Percentiles rank a stretch among this genome's conserved stretches.
These are phyloP conservation scores for Colletes latitarsis DNA, from an alignment of 1,140 invertebrate genomes.

Conservation along the genomic window DNA sequence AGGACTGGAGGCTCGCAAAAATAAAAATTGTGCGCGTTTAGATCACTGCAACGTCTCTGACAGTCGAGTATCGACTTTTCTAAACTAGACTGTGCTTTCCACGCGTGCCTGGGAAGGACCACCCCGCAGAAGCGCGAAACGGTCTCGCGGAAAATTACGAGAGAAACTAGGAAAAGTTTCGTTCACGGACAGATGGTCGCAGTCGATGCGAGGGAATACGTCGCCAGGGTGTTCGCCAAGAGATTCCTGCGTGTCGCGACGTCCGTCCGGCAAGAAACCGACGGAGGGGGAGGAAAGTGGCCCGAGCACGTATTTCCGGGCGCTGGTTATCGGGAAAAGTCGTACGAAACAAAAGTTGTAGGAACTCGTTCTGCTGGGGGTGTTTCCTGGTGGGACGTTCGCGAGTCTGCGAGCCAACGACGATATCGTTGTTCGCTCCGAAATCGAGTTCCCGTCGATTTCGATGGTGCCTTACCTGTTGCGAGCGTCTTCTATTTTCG, in stretches of 20 bases:
- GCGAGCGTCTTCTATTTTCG: constrained; percentile 2
- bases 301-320: constrained; percentile 6
- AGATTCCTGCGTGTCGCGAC: constrained; percentile 28
- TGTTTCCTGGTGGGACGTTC: constrained; percentile 35
- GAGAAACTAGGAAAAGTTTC: constrained; percentile 6
- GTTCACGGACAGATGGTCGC: background rate
- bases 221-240: background rate
- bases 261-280: constrained; percentile 18
- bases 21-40: too few relatives aligned
- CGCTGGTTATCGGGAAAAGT: constrained; percentile 26
- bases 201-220: background rate
- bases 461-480: constrained; percentile 20
- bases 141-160: constrained; percentile 6
- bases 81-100: too few relatives aligned
- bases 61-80: too few relatives aligned
- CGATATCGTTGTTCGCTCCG: background rate
- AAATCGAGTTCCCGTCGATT: constrained; percentile 10
- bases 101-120: too few relatives aligned
- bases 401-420: background rate
- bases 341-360: constrained; percentile 38
- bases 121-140: too few relatives aligned
- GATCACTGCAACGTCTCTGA: too few relatives aligned
- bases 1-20: too few relatives aligned
- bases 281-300: constrained; percentile 4
- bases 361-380: constrained; percentile 27